Conservation (phyloP, 2,113 vertebrate genomes). For the Riparia riparia region DNA sequence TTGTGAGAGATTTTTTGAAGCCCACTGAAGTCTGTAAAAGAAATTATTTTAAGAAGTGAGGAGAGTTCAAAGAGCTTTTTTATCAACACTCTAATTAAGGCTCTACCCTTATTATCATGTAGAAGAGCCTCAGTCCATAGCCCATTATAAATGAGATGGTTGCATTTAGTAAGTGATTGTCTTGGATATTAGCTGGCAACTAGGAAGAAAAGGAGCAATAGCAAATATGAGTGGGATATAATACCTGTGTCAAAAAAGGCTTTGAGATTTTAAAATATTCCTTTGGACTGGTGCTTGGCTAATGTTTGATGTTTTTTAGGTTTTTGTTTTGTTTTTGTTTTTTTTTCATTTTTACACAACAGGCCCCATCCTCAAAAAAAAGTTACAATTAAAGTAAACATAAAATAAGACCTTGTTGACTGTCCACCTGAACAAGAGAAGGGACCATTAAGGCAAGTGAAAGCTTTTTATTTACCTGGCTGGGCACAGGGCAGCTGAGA, state of each 20-base stretch:
- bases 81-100: neutral
- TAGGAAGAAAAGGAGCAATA: neutral
- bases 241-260: neutral
- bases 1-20: neutral
- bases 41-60: neutral
- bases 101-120: neutral
- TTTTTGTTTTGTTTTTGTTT: neutral
- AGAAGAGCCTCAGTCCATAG: neutral
- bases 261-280: neutral
- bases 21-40: neutral
- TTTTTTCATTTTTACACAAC: neutral
- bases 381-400: neutral
- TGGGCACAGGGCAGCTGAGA: neutral
- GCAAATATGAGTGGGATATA: neutral
- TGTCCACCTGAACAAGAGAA: neutral
- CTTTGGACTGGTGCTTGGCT: neutral
- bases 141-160: neutral
- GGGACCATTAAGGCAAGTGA: neutral
- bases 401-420: neutral
- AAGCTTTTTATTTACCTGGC: neutral
- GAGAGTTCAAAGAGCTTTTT: neutral
- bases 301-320: too few species aligned
- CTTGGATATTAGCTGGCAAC: neutral
- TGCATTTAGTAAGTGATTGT: neutral
- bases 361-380: rapidly evolving